A percentile compares a stretch with the other conserved stretches of the same genome.
These are phyloP conservation scores for Fistularia tabacaria DNA, from an alignment of 2,797 vertebrate species.

Conservation along the genomic window DNA sequence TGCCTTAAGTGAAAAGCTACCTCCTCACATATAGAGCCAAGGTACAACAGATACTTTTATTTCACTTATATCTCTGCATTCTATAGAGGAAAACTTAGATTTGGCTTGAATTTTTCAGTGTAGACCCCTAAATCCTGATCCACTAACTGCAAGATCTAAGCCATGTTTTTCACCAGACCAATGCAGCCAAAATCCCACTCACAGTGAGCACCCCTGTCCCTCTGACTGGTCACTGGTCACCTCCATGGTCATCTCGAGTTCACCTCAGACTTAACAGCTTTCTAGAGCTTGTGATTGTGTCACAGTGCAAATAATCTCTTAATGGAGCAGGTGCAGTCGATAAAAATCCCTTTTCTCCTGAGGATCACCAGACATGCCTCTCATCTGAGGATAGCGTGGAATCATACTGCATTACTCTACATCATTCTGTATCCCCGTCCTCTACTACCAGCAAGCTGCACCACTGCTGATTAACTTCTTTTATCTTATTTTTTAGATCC, in stretches of 20 bases:
- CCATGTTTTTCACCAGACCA: constrained; percentile 54
- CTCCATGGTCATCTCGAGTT: constrained; percentile 50
- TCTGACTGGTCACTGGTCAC: constrained; percentile 47
- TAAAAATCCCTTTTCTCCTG: constrained; percentile 32
- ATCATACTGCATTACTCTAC: constrained; percentile 33
- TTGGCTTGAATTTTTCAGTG: constrained; percentile 4
- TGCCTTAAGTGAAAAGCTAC: constrained; percentile 34
- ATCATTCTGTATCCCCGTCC: constrained; percentile 5
- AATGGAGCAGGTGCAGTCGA: constrained; percentile 35
- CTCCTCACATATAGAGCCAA: constrained; percentile 23
- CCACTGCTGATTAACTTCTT: constrained; percentile 19
- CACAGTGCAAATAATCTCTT: constrained; percentile 45
- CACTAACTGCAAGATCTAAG: constrained; percentile 24
- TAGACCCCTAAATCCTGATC: constrained; percentile 4
- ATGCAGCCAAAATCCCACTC: constrained; percentile 54
- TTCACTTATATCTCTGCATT: background rate
- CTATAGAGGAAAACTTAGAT: constrained; percentile 6
- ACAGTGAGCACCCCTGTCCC: constrained; percentile 34
- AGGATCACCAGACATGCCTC: constrained; percentile 25
- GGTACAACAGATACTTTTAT: background rate
- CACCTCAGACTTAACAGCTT: constrained; percentile 30
- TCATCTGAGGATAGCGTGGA: constrained; percentile 29
- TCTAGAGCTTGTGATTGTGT: constrained; percentile 24
- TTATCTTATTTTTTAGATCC: constrained; percentile 2
- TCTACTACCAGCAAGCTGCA: constrained; percentile 16